phyloP scores from a whole-genome alignment of 2,113 vertebrate species.

The Leucopternis melanops region DNA sequence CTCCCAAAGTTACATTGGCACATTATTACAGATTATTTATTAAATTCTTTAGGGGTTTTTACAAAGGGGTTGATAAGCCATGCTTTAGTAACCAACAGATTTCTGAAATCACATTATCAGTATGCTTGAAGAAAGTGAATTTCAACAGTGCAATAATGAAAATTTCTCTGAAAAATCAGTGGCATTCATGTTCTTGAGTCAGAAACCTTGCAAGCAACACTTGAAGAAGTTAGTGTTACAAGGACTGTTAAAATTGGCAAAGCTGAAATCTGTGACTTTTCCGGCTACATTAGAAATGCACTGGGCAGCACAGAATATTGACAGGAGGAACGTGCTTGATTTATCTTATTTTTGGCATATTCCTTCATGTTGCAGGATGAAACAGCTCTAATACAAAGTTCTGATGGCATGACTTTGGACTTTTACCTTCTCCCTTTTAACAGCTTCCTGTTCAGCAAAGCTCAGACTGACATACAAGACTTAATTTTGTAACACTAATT shows the following conservation, averaged over 20 bases:
- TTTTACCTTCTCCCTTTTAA: not conserved
- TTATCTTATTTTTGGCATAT: not conserved
- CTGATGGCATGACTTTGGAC: not conserved
- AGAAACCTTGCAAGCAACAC: not conserved
- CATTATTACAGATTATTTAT: not conserved
- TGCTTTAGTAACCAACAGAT: not conserved
- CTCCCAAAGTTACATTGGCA: not conserved
- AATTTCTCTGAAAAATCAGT: not conserved
- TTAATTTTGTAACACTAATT: not conserved
- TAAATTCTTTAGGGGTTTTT: not conserved
- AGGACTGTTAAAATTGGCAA: not conserved
- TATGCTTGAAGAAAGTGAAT: not conserved
- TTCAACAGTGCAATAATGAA: not conserved
- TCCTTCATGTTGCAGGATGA: not conserved
- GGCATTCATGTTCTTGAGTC: not conserved
- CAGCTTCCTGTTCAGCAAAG: not conserved
- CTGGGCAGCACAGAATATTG: not conserved
- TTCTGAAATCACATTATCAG: not conserved
- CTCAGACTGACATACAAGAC: not conserved
- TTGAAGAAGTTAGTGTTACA: not conserved
- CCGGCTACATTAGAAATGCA: not conserved
- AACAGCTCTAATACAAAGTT: not conserved
- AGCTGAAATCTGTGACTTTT: not conserved
- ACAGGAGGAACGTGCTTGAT: not conserved
- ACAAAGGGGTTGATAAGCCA: not conserved